Evolutionary conservation across 1,140 invertebrate genomes (phyloP).

Genomic region (Radopholus similis): DNA sequence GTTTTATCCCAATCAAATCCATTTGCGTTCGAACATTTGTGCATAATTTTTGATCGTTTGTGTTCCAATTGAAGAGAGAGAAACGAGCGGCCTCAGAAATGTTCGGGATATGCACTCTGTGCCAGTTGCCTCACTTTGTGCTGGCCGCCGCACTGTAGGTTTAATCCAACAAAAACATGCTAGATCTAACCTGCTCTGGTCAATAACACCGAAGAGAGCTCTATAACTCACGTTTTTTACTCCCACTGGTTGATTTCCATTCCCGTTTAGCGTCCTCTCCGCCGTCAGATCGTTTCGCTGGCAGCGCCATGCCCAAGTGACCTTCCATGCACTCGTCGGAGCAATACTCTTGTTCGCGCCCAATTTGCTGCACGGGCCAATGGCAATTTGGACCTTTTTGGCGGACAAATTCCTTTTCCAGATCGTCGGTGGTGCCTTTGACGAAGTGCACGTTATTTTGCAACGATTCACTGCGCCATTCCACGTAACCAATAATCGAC

Average conservation of each 20-base stretch:
- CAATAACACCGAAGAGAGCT: too few species aligned
- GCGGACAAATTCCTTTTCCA: not conserved
- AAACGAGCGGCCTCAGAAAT: too few species aligned
- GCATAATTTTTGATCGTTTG: too few species aligned
- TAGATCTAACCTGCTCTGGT: too few species aligned
- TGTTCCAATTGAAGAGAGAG: too few species aligned
- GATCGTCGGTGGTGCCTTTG: slow-evolving; percentile 7
- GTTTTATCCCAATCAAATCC: too few species aligned
- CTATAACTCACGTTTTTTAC: not conserved
- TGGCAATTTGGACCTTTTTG: slow-evolving; percentile 3
- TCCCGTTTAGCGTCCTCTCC: not conserved
- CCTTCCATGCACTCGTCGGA: not conserved
- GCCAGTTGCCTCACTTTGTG: not conserved
- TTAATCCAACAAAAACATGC: not conserved
- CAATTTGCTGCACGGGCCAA: slow-evolving; percentile 2
- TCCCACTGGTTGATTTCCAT: not conserved
- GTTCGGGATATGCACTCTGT: not conserved
- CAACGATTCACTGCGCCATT: slow-evolving; percentile 3
- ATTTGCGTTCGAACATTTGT: too few species aligned
- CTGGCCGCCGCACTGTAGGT: not conserved
- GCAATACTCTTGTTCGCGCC: not conserved
- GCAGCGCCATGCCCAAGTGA: not conserved
- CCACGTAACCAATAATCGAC: not conserved
- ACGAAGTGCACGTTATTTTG: not conserved
- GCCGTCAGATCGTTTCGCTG: slow-evolving; percentile 5